Base-by-base conservation (phyloP, 2,113 vertebrate species). In the Vulpes lagopus region DNA sequence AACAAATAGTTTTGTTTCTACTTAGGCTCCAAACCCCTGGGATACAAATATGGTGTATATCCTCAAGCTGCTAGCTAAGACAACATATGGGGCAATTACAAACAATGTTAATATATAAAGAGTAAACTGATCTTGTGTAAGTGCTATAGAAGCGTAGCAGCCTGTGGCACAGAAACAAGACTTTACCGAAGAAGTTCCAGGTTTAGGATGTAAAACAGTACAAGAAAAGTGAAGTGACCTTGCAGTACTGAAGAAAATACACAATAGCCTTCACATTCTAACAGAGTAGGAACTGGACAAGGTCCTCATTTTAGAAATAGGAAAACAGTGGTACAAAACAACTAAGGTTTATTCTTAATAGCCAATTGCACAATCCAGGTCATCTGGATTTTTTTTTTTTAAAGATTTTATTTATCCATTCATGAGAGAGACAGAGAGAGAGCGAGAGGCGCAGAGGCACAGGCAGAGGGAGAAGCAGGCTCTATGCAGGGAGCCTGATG, bases 31-130 rank as follows among this genome's bases (percentile, higher is more conserved):
- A 81, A 49, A 95, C 57, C 73, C 51, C 38, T 81, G 35, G 35
- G 65, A 82, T 30, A 83, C 17, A 93, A 53, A 79, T 69, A 90
- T 17, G 38, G 53, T 82, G 67, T 84, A 59, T 88, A 57, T 49
- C 32, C 25, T 67, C 55, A 92, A 90, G 64, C 60, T 95, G 81
- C 69, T 90, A 57, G 60, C 55, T 94, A 60, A 91, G 71, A 74
- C 10, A 90, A 93, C 10, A 69, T 43, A 49, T 12, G 12, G 8
- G 35, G 38, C 38, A 90, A 49, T 62, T 64, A 65, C 14, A 91
- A 79, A 76, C n/a, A 95, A 67, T 38, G 35, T 38, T 74, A 80
- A 94, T 5, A 53, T 43, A 64, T 23, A 93, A 59, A 94, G 25
- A 60, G 25, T 67, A 82, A 81, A 64, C 25, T 59, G 51, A 73